phyloP scores from a whole-genome alignment of 2,888 invertebrate genomes.

The Oligia strigilis region DNA sequence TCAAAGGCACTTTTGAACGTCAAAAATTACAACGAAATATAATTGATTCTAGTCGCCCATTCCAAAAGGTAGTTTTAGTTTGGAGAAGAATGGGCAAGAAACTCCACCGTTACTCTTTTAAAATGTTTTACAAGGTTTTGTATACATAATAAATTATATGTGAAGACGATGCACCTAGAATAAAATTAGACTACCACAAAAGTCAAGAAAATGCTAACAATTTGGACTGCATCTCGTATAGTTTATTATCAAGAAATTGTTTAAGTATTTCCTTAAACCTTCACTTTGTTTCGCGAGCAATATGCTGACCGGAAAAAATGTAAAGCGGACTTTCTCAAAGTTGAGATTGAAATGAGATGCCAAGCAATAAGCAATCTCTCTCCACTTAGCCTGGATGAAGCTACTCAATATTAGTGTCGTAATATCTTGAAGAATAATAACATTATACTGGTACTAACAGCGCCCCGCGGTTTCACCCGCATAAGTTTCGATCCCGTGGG shows the following conservation, averaged over 20 bases:
- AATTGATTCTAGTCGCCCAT: too few relatives aligned
- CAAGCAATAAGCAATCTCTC: background rate
- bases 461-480: too few relatives aligned
- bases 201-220: conserved; percentile 27
- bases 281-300: background rate
- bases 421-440: background rate
- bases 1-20: too few relatives aligned
- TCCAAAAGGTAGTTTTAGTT: too few relatives aligned
- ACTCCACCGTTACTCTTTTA: too few relatives aligned
- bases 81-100: too few relatives aligned
- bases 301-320: conserved; percentile 8
- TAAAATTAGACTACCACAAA: too few relatives aligned
- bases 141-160: too few relatives aligned
- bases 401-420: background rate
- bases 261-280: background rate
- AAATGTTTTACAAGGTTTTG: too few relatives aligned
- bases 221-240: conserved; percentile 13
- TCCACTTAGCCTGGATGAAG: background rate
- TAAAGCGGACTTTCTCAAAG: background rate
- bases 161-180: too few relatives aligned
- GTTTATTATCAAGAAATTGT: conserved; percentile 10
- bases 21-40: too few relatives aligned
- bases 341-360: conserved; percentile 6
- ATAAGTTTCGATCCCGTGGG: too few relatives aligned
- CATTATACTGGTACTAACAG: background rate